These are phyloP conservation scores for Bactericera cockerelli DNA, from an alignment of 1,140 invertebrate genomes.

Conservation along the genomic window DNA sequence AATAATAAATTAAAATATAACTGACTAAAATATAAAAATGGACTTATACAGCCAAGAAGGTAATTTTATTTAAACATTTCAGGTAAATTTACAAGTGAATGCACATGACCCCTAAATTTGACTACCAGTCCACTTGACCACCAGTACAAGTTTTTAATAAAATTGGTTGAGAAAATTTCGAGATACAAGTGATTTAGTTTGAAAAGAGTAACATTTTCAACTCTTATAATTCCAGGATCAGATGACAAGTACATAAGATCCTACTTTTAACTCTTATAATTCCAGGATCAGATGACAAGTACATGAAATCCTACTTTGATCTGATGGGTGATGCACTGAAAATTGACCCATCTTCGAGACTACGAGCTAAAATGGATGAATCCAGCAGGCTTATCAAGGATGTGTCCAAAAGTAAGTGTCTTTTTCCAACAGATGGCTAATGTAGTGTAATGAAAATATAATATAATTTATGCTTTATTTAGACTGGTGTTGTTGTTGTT, in stretches of 20 bases:
- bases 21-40: neutral
- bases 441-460: neutral
- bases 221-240: too few relatives aligned
- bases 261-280: too few relatives aligned
- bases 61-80: neutral
- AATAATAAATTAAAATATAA: neutral
- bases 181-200: too few relatives aligned
- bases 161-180: too few relatives aligned
- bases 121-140: too few relatives aligned
- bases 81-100: neutral
- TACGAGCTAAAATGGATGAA: neutral
- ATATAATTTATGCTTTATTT: neutral
- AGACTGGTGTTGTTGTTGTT: too few relatives aligned
- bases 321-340: neutral
- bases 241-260: neutral
- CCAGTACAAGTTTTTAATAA: too few relatives aligned
- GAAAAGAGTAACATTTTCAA: too few relatives aligned
- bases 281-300: neutral
- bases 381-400: neutral
- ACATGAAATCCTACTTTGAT: slow-evolving; percentile 1
- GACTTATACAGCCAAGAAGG: neutral
- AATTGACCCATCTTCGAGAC: neutral
- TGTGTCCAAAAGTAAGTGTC: neutral
- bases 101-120: too few relatives aligned
- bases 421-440: neutral